These are phyloP conservation scores for Drosophila oshimai DNA, from an alignment of 1,140 invertebrate species.

Conservation along the genomic window DNA sequence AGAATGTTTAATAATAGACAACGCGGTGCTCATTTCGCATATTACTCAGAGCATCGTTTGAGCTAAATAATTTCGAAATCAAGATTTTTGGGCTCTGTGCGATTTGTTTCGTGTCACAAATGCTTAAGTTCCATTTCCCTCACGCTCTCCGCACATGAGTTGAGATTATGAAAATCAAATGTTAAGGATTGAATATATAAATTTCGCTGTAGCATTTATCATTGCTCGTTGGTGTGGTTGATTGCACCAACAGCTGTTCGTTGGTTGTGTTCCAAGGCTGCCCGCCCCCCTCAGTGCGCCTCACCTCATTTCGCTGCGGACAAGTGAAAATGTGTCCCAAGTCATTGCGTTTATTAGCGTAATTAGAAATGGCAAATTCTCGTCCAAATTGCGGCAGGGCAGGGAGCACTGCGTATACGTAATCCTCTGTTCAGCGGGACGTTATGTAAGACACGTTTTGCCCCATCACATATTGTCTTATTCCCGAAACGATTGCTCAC, in stretches of 20 bases:
- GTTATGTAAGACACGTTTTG: conserved; percentile 23
- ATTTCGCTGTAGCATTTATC: conserved; percentile 59
- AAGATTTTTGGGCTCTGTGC: conserved; percentile 20
- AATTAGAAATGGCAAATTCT: conserved; percentile 34
- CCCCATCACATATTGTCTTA: background rate
- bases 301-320: conserved; percentile 36
- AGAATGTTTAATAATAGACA: conserved; percentile 45
- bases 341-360: conserved; percentile 43
- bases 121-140: conserved; percentile 55
- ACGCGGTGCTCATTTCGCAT: conserved; percentile 34
- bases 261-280: conserved; percentile 23
- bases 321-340: conserved; percentile 50
- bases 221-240: conserved; percentile 62
- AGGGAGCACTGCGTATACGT: conserved; percentile 3
- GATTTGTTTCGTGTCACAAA: conserved; percentile 77
- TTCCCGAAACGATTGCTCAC: conserved; percentile 17
- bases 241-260: conserved; percentile 74
- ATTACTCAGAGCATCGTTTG: conserved; percentile 30
- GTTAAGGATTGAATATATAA: conserved; percentile 49
- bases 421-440: background rate
- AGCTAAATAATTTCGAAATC: conserved; percentile 27
- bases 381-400: conserved; percentile 6
- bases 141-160: background rate
- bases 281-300: background rate
- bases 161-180: conserved; percentile 45